phyloP scores from a whole-genome alignment of 2,797 vertebrate genomes.

The Psittacula echo region DNA sequence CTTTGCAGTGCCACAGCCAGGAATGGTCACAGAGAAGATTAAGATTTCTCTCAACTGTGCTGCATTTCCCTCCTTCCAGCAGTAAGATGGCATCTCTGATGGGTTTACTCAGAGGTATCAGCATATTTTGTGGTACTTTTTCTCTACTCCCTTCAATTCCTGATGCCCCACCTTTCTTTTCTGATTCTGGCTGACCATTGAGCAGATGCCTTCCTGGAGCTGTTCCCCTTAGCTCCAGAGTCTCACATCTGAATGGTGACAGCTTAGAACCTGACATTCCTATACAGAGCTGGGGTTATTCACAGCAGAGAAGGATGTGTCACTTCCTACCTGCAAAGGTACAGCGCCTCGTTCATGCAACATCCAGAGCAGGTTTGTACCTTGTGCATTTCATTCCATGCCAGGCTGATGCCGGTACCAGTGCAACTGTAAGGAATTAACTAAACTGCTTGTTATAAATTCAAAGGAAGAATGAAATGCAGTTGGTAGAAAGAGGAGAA shows the following conservation, averaged over 20 bases:
- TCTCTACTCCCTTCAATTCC: not conserved
- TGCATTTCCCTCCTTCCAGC: not conserved
- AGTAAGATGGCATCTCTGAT: not conserved
- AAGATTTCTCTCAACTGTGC: not conserved
- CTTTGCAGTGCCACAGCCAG: not conserved
- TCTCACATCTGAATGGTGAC: not conserved
- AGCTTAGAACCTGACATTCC: not conserved
- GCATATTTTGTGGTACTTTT: not conserved
- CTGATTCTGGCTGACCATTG: not conserved
- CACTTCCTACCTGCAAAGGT: not conserved
- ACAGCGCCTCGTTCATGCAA: not conserved
- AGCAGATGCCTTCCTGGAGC: not conserved
- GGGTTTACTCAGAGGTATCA: not conserved
- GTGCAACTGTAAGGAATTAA: not conserved
- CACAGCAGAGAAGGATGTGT: not conserved
- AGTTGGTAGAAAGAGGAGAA: not conserved
- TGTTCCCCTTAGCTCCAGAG: not conserved
- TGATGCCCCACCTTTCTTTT: not conserved
- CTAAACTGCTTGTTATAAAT: not conserved
- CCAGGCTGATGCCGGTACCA: not conserved
- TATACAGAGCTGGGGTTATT: not conserved
- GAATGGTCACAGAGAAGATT: not conserved
- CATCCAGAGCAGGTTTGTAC: accelerated
- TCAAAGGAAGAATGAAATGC: not conserved
- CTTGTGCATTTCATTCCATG: not conserved